phyloP scores from a whole-genome alignment of 2,113 vertebrate species.

The Naja naja region DNA sequence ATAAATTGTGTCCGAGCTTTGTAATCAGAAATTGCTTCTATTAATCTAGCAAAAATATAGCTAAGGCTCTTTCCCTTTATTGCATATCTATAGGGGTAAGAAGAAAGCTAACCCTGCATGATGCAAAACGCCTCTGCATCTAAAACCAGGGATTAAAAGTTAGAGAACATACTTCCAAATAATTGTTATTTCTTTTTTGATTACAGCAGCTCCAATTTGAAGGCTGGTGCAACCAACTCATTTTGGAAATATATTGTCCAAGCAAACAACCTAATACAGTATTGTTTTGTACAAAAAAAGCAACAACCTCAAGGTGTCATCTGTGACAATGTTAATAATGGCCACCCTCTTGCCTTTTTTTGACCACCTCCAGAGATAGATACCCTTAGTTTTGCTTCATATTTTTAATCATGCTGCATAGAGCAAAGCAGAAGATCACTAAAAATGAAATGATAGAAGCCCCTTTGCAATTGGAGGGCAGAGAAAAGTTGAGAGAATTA shows the following conservation, averaged over 20 bases:
- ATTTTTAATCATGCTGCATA: background rate
- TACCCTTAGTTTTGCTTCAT: background rate
- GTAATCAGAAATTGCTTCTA: background rate
- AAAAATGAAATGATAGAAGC: background rate
- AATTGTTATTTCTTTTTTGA: background rate
- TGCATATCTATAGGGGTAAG: background rate
- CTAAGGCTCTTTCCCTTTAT: background rate
- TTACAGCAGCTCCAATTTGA: background rate
- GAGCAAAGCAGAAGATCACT: background rate
- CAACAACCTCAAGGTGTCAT: background rate
- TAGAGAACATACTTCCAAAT: background rate
- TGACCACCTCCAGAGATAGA: background rate
- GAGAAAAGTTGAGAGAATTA: background rate
- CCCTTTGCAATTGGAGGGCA: background rate
- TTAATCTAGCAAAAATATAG: background rate
- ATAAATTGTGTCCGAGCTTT: background rate
- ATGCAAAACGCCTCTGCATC: background rate
- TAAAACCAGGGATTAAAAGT: background rate
- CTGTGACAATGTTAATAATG: background rate
- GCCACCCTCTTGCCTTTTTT: background rate
- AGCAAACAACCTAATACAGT: background rate
- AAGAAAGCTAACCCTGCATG: background rate
- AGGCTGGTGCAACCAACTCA: background rate
- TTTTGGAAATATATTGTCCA: background rate
- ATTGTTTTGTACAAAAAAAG: background rate